Conservation (phyloP, 2,113 vertebrate genomes). For the Xenotilapia caudafasciata region DNA sequence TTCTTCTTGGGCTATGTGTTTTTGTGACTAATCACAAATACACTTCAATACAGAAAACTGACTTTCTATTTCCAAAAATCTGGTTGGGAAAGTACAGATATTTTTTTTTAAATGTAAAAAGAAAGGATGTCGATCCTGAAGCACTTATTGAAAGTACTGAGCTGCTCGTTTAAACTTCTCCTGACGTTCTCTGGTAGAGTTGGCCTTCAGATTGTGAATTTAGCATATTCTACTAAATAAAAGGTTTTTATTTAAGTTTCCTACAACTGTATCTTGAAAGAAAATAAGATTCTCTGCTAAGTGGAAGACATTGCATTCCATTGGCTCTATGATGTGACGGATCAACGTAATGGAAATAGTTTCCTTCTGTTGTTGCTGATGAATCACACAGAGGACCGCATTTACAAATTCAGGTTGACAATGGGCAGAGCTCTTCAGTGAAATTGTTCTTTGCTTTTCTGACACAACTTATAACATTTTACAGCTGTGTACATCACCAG, state of each 20-base stretch:
- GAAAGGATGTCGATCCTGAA: background rate
- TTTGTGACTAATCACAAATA: background rate
- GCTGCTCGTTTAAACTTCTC: background rate
- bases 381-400: background rate
- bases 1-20: background rate
- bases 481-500: background rate
- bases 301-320: background rate
- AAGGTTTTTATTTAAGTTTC: background rate
- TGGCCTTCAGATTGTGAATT: background rate
- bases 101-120: background rate
- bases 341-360: background rate
- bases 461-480: background rate
- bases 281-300: background rate
- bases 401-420: background rate
- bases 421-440: background rate
- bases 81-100: background rate
- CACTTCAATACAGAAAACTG: background rate
- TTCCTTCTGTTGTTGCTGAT: background rate
- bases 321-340: background rate
- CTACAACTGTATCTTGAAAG: background rate
- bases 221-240: background rate
- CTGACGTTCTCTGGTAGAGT: background rate
- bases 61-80: background rate
- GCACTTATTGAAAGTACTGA: background rate
- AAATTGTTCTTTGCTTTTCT: background rate